Conservation (phyloP, 2,113 vertebrate genomes). For the Dinomys branickii region DNA sequence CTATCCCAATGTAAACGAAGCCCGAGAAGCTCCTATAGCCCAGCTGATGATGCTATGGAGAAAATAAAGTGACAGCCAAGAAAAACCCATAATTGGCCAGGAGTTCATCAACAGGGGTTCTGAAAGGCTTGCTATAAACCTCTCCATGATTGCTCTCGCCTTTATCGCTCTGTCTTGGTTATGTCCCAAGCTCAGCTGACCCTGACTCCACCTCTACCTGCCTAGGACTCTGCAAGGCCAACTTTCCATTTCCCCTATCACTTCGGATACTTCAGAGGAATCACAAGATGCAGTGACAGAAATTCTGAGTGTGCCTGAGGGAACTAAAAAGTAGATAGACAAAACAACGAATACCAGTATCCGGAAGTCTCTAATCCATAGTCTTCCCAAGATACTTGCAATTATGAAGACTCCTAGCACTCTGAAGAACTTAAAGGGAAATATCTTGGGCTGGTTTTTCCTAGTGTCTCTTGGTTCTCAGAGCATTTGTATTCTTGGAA, state of each 20-base stretch:
- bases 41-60: not conserved
- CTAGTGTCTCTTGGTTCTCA: not conserved
- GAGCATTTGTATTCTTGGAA: slow-evolving; percentile 63
- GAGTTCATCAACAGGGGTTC: not conserved
- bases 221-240: not conserved
- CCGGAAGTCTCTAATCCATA: not conserved
- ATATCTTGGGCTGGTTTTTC: not conserved
- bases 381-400: slow-evolving; percentile 24
- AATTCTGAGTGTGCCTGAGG: not conserved
- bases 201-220: not conserved
- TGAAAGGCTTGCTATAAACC: too few species aligned
- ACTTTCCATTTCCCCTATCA: not conserved
- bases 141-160: not conserved
- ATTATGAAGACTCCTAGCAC: not conserved
- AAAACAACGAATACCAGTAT: not conserved
- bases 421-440: slow-evolving; percentile 31
- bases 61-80: not conserved
- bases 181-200: not conserved
- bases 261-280: not conserved
- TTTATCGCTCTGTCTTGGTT: not conserved
- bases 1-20: not conserved
- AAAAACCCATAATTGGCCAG: not conserved
- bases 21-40: not conserved
- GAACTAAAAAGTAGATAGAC: not conserved
- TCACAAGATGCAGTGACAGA: slow-evolving; percentile 1